Evolutionary conservation across 2,797 vertebrate species (phyloP).

Genomic region (Sphenodon punctatus): DNA sequence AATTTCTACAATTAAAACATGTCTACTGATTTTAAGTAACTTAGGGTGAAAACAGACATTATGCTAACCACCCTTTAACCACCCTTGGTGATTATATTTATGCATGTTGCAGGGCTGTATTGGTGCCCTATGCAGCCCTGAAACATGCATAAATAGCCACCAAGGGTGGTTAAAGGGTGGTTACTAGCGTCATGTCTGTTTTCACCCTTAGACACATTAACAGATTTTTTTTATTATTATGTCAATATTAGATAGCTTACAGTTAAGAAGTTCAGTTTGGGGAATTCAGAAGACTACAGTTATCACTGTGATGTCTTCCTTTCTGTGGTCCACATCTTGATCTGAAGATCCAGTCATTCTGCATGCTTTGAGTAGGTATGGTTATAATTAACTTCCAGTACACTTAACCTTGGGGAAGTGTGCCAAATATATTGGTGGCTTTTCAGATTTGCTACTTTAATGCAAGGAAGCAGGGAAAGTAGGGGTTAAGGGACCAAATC

Average conservation of each 20-base stretch:
- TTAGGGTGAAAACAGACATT: no score
- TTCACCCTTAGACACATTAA: no score
- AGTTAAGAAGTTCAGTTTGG: not conserved
- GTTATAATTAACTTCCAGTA: not conserved
- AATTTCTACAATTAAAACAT: not conserved
- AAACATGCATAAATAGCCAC: no score
- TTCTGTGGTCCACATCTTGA: not conserved
- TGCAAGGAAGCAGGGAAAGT: not conserved
- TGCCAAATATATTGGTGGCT: not conserved
- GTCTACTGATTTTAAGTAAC: not conserved
- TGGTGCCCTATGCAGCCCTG: no score
- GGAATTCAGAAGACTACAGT: not conserved
- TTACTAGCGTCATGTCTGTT: no score
- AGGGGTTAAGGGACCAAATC: not conserved
- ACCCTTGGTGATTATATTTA: no score
- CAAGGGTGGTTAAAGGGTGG: no score
- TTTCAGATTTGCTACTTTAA: not conserved
- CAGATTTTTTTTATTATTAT: not conserved
- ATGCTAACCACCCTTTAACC: no score
- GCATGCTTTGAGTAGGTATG: not conserved
- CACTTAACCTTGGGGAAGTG: not conserved
- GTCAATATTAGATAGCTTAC: rapidly evolving
- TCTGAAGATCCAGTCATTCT: not conserved
- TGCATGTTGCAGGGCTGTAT: no score
- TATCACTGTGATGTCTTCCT: not conserved